Evolutionary conservation across 2,888 invertebrate genomes (phyloP).

Genomic region (Agrochola litura): DNA sequence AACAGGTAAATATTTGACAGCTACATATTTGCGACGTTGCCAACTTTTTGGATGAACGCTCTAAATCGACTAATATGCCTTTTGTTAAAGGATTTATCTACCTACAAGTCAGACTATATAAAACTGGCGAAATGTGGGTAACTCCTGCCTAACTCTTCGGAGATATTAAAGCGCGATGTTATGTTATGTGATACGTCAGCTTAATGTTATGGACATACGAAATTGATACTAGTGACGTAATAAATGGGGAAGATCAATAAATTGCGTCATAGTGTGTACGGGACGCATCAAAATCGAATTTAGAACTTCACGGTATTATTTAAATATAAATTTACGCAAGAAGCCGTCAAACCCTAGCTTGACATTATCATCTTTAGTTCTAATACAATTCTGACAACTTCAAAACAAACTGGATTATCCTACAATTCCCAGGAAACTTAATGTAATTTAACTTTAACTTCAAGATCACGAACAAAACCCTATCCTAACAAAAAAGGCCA

Average conservation of each 20-base stretch:
- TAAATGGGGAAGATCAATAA: not conserved
- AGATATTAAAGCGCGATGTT: not conserved
- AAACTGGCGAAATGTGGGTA: too few relatives aligned
- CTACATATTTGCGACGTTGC: too few relatives aligned
- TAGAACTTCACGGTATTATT: not conserved
- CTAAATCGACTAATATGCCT: not conserved
- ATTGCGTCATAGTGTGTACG: not conserved
- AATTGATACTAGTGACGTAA: slow-evolving; percentile 13
- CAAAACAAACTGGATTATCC: not conserved
- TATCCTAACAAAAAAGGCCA: slow-evolving; percentile 21
- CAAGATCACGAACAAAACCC: slow-evolving; percentile 18
- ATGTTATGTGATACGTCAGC: not conserved
- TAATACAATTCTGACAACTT: not conserved
- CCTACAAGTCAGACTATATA: too few relatives aligned
- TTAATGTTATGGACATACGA: not conserved
- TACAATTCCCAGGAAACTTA: not conserved
- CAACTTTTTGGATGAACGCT: too few relatives aligned
- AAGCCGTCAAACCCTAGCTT: not conserved
- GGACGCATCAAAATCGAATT: not conserved
- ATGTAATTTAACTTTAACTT: not conserved
- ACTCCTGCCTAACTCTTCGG: not conserved
- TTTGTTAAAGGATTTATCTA: not conserved
- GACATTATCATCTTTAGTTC: not conserved
- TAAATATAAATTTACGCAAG: not conserved
- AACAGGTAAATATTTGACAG: too few relatives aligned